Evolutionary conservation across 2,797 vertebrate species (phyloP).

Genomic region (Rallus crepitans): DNA sequence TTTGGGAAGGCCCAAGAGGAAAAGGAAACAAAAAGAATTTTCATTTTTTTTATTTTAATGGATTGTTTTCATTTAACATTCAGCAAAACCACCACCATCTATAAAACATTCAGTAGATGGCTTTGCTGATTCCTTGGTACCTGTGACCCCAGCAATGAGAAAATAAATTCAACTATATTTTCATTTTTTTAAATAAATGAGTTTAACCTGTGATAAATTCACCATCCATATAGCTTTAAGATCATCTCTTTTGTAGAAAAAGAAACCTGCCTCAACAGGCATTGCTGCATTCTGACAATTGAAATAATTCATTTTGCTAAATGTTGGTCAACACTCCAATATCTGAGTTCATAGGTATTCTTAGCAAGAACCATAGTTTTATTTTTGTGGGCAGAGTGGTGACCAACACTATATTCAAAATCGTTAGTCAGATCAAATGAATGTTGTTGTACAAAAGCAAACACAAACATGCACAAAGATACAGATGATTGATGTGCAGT

Average conservation of each 20-base stretch:
- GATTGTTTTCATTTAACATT: conserved; percentile 77
- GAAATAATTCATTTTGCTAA: conserved; percentile 35
- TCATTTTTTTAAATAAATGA: conserved; percentile 50
- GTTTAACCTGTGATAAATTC: conserved; percentile 35
- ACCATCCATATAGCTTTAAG: conserved; percentile 9
- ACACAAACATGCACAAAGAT: background rate
- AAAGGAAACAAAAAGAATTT: conserved; percentile 79
- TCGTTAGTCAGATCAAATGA: background rate
- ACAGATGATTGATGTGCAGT: background rate
- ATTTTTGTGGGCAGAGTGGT: background rate
- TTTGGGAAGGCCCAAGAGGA: conserved; percentile 72
- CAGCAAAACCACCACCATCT: conserved; percentile 38
- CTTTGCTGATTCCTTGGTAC: conserved; percentile 42
- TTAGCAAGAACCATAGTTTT: background rate
- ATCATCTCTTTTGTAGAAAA: conserved; percentile 31
- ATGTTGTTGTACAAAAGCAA: background rate
- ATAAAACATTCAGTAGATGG: conserved; percentile 53
- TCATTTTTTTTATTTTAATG: conserved; percentile 73
- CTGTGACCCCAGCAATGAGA: conserved; percentile 9
- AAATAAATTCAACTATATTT: background rate
- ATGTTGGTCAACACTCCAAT: conserved; percentile 7
- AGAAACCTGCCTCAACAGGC: conserved; percentile 43
- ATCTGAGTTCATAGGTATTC: background rate
- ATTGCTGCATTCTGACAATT: conserved; percentile 23
- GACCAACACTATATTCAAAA: background rate